Base-by-base conservation (phyloP, 1,140 invertebrate genomes). In the Leptonema lineaticorne region DNA sequence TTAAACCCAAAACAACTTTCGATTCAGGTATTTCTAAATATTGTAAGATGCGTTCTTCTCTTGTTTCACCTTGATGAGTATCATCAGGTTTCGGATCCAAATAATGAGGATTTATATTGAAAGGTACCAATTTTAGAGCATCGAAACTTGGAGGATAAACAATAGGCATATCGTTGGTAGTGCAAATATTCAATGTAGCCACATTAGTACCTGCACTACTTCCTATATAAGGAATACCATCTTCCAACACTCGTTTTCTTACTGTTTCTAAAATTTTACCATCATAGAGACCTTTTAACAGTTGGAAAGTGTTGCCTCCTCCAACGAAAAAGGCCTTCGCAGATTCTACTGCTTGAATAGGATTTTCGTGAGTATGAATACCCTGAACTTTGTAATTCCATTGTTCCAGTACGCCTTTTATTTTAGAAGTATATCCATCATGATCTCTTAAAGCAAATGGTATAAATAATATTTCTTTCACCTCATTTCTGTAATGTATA, bases 21-120 rank as follows among this genome's bases (percentile, higher is more conserved):
- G 78, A 76, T 69, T 84, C 80, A 30, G 78, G 75, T 71, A 87
- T 83, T 68, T 86, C 81, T 69, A 88, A 82, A 78, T 86, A 92
- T 78, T 92, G 87, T 58, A 76, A 69, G 45, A 92, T 88, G 72
- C 91, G 82, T 74, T 89, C 82, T 73, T 91, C 85, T 80, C 90
- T 86, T 74, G 85, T 89, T 80, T 91, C 91, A 27, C 90, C 91
- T 80, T 88, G 90, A 77, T 92, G 90, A 67, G 78, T 88, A 66
- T 83, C 85, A 74, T 78, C 82, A 14, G 80, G 74, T 73, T 87
- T 80, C 41, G 85, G 75, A 60, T 93, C 91, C 70, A 91, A 76
- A 76, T 92, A 94, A 78, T 94, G 92, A 30, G 92, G 90, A 79
- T 94, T 94, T 45, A 94, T 92, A 77, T 94, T 93, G 76, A 93